Conservation (phyloP, 2,888 invertebrate genomes). For the Poecilus cupreus region DNA sequence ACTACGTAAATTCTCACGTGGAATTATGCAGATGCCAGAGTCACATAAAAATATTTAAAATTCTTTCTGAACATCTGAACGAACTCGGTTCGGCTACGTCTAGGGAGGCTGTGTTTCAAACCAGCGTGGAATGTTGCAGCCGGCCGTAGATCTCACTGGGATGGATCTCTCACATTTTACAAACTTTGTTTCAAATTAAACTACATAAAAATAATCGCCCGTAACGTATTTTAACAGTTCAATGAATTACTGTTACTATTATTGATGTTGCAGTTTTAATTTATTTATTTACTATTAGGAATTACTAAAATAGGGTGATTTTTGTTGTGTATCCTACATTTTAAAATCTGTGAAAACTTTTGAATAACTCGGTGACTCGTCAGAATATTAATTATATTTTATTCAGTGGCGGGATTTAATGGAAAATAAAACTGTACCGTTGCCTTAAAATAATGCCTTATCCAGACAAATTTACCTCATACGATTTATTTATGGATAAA, state of each 20-base stretch:
- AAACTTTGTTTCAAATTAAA: no score
- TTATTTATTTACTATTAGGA: neutral
- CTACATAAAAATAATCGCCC: no score
- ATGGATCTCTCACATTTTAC: neutral
- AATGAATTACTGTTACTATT: no score
- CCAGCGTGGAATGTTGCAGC: slow-evolving; percentile 37
- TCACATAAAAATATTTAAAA: slow-evolving; percentile 55
- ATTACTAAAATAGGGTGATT: neutral
- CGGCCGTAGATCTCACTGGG: neutral
- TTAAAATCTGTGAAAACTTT: slow-evolving; percentile 60
- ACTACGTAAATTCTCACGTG: slow-evolving; percentile 54
- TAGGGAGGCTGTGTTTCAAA: slow-evolving; percentile 30
- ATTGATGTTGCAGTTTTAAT: no score
- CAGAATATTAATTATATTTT: slow-evolving; percentile 69
- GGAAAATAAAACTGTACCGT: slow-evolving; percentile 32
- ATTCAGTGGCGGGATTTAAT: slow-evolving; percentile 43
- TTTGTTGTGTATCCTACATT: neutral
- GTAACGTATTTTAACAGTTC: no score
- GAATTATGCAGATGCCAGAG: slow-evolving; percentile 43
- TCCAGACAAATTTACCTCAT: no score
- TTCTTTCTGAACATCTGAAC: slow-evolving; percentile 42
- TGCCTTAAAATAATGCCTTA: slow-evolving; percentile 1
- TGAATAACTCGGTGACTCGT: slow-evolving; percentile 69
- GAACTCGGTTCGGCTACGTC: neutral
- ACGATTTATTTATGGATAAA: no score